Conservation (phyloP, 2,113 vertebrate genomes). For the Saimiri boliviensis region DNA sequence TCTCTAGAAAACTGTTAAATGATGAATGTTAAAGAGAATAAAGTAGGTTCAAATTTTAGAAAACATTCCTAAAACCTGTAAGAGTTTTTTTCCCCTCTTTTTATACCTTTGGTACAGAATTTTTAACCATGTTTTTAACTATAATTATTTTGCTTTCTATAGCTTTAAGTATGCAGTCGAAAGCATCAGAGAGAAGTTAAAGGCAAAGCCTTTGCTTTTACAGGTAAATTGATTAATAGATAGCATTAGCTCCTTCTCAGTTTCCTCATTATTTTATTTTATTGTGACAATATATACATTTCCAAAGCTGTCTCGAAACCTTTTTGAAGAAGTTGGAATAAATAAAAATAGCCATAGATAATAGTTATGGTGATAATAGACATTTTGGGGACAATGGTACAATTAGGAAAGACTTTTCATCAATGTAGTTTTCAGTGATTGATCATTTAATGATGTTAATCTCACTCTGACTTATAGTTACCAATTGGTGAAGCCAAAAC, state of each 20-base stretch:
- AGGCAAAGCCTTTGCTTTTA: constrained; percentile 92
- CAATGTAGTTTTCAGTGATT: not conserved
- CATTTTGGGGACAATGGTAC: not conserved
- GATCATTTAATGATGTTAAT: constrained; percentile 33
- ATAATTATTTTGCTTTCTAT: constrained; percentile 48
- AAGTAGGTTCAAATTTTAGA: not conserved
- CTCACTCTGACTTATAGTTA: constrained; percentile 55
- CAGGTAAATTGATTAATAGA: constrained; percentile 87
- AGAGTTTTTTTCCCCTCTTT: not conserved
- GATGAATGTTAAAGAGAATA: not conserved
- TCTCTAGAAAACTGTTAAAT: not conserved
- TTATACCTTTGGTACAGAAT: not conserved
- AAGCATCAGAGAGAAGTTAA: constrained; percentile 94
- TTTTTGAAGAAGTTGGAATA: constrained; percentile 37
- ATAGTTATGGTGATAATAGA: not conserved
- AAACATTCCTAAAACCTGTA: constrained; percentile 2
- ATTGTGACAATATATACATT: not conserved
- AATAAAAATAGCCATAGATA: constrained; percentile 10
- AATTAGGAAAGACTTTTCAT: not conserved
- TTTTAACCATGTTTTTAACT: constrained; percentile 26
- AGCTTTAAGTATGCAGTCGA: constrained; percentile 92
- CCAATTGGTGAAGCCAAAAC: constrained; percentile 91
- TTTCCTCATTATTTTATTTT: not conserved
- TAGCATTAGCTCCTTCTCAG: not conserved
- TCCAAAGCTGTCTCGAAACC: not conserved